Percentiles rank a stretch among this genome's conserved stretches.
These are phyloP conservation scores for Apodemia mormo DNA, from an alignment of 2,888 invertebrate genomes.

Conservation along the genomic window DNA sequence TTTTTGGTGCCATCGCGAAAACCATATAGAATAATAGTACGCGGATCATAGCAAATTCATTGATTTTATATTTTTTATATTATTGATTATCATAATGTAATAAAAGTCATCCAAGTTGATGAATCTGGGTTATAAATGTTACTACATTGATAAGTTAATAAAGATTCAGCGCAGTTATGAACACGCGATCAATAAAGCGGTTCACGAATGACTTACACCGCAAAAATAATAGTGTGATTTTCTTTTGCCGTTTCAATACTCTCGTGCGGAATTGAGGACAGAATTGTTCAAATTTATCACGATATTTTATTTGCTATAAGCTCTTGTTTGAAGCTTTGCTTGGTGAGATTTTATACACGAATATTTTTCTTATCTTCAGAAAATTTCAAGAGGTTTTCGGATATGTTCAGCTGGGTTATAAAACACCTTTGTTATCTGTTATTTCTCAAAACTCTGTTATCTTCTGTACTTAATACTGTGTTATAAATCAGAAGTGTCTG, in stretches of 20 bases:
- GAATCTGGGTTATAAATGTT: too few relatives aligned
- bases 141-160: neutral
- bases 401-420: neutral
- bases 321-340: slow-evolving; percentile 9
- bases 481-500: too few relatives aligned
- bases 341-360: neutral
- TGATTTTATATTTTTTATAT: too few relatives aligned
- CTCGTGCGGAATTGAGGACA: slow-evolving; percentile 1
- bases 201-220: slow-evolving; percentile 14
- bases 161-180: neutral
- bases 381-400: neutral
- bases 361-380: neutral
- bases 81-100: too few relatives aligned
- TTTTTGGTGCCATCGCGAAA: too few relatives aligned
- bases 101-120: too few relatives aligned
- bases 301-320: slow-evolving; percentile 15
- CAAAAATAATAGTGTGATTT: slow-evolving; percentile 14
- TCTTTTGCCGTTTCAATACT: slow-evolving; percentile 11
- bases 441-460: neutral
- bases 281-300: slow-evolving; percentile 14
- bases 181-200: slow-evolving; percentile 2
- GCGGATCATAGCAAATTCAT: too few relatives aligned
- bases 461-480: too few relatives aligned
- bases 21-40: too few relatives aligned
- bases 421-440: neutral